Evolutionary conservation across 2,888 invertebrate genomes (phyloP).

Genomic region (Sarcophaga rosellei): DNA sequence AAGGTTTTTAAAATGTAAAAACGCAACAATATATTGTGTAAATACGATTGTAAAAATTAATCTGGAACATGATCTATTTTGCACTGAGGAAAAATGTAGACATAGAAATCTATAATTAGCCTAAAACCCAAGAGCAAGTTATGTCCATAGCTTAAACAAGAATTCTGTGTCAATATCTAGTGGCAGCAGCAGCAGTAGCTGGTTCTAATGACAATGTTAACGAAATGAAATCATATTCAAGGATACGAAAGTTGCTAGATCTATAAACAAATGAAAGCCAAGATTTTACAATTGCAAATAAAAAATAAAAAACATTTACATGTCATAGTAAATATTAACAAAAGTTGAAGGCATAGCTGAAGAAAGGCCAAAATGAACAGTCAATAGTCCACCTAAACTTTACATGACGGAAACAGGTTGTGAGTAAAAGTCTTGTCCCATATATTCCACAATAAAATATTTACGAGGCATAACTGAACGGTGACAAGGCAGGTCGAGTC

Average conservation of each 20-base stretch:
- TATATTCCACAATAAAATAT: background rate
- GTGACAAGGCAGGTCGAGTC: background rate
- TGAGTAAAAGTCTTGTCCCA: background rate
- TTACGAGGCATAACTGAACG: conserved; percentile 41
- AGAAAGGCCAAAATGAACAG: background rate
- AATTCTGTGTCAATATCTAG: conserved; percentile 33
- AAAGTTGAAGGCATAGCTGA: background rate
- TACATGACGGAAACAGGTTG: too few species aligned
- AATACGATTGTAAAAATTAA: background rate
- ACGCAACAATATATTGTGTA: too few species aligned
- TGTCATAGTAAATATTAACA: background rate
- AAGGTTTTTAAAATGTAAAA: too few species aligned
- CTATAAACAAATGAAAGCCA: background rate
- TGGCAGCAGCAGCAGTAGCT: conserved; percentile 7
- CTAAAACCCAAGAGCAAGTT: background rate
- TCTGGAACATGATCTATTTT: background rate
- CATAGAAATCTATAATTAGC: background rate
- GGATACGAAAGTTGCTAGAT: conserved; percentile 43
- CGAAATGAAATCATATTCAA: conserved; percentile 12
- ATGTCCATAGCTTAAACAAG: background rate
- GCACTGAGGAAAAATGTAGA: background rate
- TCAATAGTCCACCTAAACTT: background rate
- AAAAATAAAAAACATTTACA: background rate
- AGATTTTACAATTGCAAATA: background rate
- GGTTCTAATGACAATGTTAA: background rate